Evolutionary conservation across 1,140 invertebrate species (phyloP), one percentile per base, ranked within the genome.

Genomic region (Hormaphis cornu): DNA sequence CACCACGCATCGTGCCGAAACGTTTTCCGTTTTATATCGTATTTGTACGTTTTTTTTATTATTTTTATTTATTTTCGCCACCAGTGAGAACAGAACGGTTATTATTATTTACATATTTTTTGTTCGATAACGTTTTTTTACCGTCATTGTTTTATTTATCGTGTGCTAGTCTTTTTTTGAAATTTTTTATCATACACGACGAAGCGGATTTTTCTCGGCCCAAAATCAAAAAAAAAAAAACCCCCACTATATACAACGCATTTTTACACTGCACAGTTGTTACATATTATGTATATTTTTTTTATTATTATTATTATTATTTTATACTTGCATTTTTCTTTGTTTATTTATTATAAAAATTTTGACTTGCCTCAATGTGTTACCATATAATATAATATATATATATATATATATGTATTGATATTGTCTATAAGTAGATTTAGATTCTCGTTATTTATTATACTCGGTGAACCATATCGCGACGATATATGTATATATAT

Each of bases 341-440:
- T 66, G 59, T 66, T 66, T 66, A 35, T 66, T 66, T 50, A 66
- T 66, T 66, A 50, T 66, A 66, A 50, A 35, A 66, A 66, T 50
- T 50, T 48, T 48, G 59, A 63, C 44, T 66, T 50, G 61, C 44
- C 61, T 66, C 44, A 20, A 66, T 66, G 50, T 66, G 61, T 66
- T 66, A 66, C 61, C 61, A 66, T 66, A 66, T 50, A 22, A 35
- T 20, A n/a, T n/a, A n/a, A n/a, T n/a, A n/a, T n/a, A n/a, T n/a
- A n/a, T n/a, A n/a, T n/a, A n/a, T n/a, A n/a, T n/a, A n/a, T n/a
- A n/a, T n/a, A n/a, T n/a, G n/a, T 37, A 35, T 20, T 63, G 50
- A 50, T 33, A 66, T 66, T 66, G 28, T 66, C 28, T 44, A 48
- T 50, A n/a, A n/a, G 28, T 66, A 66, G 61, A 50, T 44, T 66